phyloP scores from a whole-genome alignment of 1,140 invertebrate species.

The Zaprionus camerounensis region DNA sequence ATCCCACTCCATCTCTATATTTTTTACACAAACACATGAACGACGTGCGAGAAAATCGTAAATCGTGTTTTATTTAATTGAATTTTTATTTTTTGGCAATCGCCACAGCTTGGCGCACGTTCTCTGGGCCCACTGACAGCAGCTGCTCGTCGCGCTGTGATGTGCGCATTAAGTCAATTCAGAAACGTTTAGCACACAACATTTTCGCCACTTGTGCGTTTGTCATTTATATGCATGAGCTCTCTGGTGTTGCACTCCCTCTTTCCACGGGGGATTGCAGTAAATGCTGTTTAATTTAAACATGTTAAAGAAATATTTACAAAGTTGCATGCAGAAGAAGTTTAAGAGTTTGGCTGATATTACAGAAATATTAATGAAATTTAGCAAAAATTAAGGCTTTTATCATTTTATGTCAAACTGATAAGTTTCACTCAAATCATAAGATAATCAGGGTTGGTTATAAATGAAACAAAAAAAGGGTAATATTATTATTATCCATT shows the following conservation, averaged over 20 bases:
- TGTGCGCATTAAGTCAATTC: slow-evolving; percentile 68
- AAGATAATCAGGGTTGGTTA: neutral
- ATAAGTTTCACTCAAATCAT: neutral
- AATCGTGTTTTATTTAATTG: slow-evolving; percentile 63
- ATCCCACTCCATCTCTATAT: neutral
- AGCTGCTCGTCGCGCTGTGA: slow-evolving; percentile 41
- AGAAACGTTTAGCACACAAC: slow-evolving; percentile 76
- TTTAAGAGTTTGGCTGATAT: neutral
- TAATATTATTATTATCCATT: neutral
- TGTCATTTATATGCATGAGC: slow-evolving; percentile 54
- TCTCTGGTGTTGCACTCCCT: neutral
- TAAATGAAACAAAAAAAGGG: too few relatives aligned
- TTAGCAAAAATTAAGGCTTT: neutral
- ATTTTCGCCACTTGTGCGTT: slow-evolving; percentile 68
- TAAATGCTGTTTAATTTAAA: neutral
- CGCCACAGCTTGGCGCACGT: slow-evolving; percentile 70
- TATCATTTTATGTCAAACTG: neutral
- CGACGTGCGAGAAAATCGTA: slow-evolving; percentile 5
- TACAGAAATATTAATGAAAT: neutral
- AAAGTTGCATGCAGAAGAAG: neutral
- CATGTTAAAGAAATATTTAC: neutral
- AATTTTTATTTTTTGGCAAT: slow-evolving; percentile 79
- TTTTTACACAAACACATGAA: neutral
- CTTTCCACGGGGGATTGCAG: neutral
- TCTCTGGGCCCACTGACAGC: slow-evolving; percentile 39